A percentile compares a stretch with the other conserved stretches of the same genome.
Conservation (phyloP, 2,113 vertebrate species). For the Anser cygnoides region DNA sequence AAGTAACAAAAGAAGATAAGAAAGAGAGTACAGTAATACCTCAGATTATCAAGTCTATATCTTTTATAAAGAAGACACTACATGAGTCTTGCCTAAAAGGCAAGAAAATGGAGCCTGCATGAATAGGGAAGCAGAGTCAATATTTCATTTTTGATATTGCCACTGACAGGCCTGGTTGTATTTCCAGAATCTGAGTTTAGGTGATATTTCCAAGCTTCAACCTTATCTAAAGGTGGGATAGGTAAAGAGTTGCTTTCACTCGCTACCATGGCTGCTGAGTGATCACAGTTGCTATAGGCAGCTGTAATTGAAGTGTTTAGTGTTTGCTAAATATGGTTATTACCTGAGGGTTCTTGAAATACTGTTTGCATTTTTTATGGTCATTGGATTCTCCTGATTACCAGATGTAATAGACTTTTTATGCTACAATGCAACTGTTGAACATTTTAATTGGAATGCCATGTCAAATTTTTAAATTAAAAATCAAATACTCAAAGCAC, state of each 20-base stretch:
- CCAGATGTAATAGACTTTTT: constrained; percentile 56
- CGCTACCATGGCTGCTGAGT: background rate
- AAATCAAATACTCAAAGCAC: constrained; percentile 78
- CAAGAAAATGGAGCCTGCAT: background rate
- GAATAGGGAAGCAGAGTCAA: background rate
- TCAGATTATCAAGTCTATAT: background rate
- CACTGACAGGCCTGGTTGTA: background rate
- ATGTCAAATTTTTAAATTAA: constrained; percentile 78
- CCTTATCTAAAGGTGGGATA: background rate
- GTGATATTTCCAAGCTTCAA: background rate
- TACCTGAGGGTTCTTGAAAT: constrained; percentile 68
- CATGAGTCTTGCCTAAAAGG: background rate
- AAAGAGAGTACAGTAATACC: background rate
- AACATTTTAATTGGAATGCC: constrained; percentile 73
- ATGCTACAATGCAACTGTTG: constrained; percentile 60
- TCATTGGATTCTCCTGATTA: constrained; percentile 33
- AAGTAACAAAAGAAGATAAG: background rate
- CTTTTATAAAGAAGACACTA: background rate
- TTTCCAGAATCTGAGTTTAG: background rate
- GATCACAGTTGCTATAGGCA: constrained; percentile 34
- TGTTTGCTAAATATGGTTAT: constrained; percentile 65
- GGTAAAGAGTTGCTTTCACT: background rate
- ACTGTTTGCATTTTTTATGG: constrained; percentile 69
- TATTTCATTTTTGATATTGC: background rate
- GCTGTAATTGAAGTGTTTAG: constrained; percentile 65